Evolutionary conservation across 2,113 vertebrate genomes (phyloP), one percentile per base, ranked within the genome.

Genomic region (Uria aalge): DNA sequence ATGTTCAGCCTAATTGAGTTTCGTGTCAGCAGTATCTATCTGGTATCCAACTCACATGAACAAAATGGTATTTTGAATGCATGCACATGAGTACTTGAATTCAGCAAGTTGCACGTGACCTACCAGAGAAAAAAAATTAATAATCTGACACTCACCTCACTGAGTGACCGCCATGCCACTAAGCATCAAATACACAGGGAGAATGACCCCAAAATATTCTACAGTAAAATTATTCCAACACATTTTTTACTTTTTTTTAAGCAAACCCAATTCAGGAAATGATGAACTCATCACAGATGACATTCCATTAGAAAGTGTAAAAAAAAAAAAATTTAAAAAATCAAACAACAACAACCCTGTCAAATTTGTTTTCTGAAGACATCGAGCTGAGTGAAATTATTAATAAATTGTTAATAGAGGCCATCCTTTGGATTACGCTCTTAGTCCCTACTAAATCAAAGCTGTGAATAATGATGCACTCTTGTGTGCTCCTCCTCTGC

Each of bases 341-440:
- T 2, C 56, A 50, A 66, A 30, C 6, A 62, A 11, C 52, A 77
- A 57, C 78, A 59, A 62, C 48, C 60, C 52, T 80, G 67, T 63
- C 78, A 94, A 93, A 96, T 90, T 76, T 50, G 45, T 85, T 96
- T 96, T 90, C 85, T 88, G 90, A 96, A 89, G 76, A 85, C 40
- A 78, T 0, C 77, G 23, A 68, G 34, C 41, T 83, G 55, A 91
- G 18, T 82, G 53, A 95, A 93, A 95, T 90, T 88, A 92, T 77
- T 95, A 96, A 45, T 67, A 93, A 94, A 38, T 80, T 96, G 93
- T 82, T 95, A 96, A 91, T 80, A 85, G 67, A 94, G 78, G 88
- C 55, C 59, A 92, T 88, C 41, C 50, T 79, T 78, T 90, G n/a
- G 53, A 92, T 76, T 92, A 91, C n/a, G 57, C 62, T 88, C 92